These are phyloP conservation scores for Tenthredo amoena DNA, from an alignment of 2,888 invertebrate species.

Conservation along the genomic window DNA sequence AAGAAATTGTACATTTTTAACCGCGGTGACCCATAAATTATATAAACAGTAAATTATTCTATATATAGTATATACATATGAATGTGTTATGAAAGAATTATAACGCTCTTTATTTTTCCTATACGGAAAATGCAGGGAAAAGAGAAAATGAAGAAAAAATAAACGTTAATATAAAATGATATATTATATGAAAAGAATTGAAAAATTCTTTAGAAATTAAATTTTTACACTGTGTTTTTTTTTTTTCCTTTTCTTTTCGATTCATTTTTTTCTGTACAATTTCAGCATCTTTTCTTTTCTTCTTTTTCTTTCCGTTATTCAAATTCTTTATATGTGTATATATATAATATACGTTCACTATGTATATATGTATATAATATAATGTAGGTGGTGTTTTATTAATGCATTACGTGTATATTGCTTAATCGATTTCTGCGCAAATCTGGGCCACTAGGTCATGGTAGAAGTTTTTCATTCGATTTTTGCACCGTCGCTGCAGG, in stretches of 20 bases:
- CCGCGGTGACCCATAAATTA: constrained; percentile 22
- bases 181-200: too few species aligned
- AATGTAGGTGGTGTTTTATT: not conserved
- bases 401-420: constrained; percentile 46
- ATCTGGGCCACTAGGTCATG: constrained; percentile 75
- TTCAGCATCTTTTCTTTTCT: not conserved
- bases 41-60: constrained; percentile 9
- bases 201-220: too few species aligned
- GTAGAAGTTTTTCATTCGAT: constrained; percentile 72
- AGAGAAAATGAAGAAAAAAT: too few species aligned
- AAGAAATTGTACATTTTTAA: constrained; percentile 11
- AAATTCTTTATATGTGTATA: not conserved
- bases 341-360: not conserved
- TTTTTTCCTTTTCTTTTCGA: too few species aligned
- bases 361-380: not conserved
- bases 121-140: too few species aligned
- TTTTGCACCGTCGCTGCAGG: not conserved
- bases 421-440: constrained; percentile 53
- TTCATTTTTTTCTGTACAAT: too few species aligned
- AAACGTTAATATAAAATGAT: too few species aligned
- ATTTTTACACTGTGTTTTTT: too few species aligned
- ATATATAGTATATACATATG: not conserved
- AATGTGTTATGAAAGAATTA: not conserved
- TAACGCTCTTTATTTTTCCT: not conserved
- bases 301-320: not conserved